A percentile compares a stretch with the other conserved stretches of the same genome.
phyloP scores from a whole-genome alignment of 2,888 invertebrate species.

The Acrobeloides nanus region DNA sequence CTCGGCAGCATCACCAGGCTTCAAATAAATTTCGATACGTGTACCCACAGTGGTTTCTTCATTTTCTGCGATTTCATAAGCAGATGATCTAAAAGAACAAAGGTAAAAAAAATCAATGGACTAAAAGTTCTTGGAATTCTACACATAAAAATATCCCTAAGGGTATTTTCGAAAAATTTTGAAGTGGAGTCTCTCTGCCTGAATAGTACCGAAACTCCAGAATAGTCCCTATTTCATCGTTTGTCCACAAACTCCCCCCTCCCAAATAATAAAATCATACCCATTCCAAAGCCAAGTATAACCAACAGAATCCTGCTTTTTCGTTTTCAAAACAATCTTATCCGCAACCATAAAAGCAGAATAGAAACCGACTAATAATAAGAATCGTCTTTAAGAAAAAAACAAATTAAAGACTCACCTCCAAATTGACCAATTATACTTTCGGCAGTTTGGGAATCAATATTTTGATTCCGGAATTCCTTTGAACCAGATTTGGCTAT shows the following conservation, averaged over 20 bases:
- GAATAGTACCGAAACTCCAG: no score
- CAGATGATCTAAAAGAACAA: constrained; percentile 25
- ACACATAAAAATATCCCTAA: no score
- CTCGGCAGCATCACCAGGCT: constrained; percentile 74
- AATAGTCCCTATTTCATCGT: no score
- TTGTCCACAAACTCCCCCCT: background rate
- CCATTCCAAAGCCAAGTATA: constrained; percentile 86
- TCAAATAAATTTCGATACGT: constrained; percentile 81
- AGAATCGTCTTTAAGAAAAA: background rate
- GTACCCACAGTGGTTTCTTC: constrained; percentile 80
- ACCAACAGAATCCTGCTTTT: constrained; percentile 66
- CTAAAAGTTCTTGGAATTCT: constrained; percentile 60
- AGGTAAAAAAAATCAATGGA: constrained; percentile 52
- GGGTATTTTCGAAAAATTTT: no score
- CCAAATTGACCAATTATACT: constrained; percentile 72
- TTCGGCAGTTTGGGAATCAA: constrained; percentile 57
- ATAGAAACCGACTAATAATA: constrained; percentile 75
- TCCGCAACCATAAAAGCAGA: constrained; percentile 95
- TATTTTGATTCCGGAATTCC: constrained; percentile 53
- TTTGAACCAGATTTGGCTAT: constrained; percentile 94
- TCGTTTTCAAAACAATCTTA: constrained; percentile 71
- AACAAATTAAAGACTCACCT: background rate
- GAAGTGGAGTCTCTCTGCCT: no score
- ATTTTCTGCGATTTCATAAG: constrained; percentile 78
- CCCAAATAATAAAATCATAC: constrained; percentile 49